Evolutionary conservation across 2,888 invertebrate species (phyloP).

Genomic region (Hypolimnas misippus): DNA sequence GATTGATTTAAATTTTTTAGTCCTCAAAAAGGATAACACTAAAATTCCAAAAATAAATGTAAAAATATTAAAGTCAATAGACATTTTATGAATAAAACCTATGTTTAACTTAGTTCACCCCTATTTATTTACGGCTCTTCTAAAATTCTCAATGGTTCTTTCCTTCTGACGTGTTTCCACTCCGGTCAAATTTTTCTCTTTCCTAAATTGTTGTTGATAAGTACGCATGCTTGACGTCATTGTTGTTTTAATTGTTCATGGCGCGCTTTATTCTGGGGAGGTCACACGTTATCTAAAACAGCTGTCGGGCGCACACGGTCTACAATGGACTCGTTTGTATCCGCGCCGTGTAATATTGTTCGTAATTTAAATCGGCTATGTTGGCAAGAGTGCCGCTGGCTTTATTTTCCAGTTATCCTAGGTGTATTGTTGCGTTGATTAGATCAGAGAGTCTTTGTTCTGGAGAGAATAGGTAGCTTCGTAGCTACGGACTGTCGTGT

Average conservation of each 20-base stretch:
- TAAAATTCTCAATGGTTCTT: background rate
- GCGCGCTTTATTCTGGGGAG: conserved; percentile 71
- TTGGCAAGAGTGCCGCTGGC: conserved; percentile 58
- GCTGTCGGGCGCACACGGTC: conserved; percentile 74
- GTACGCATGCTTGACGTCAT: conserved; percentile 51
- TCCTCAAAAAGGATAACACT: no score
- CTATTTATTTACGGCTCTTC: no score
- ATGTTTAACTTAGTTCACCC: no score
- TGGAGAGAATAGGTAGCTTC: conserved; percentile 64
- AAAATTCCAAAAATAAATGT: no score
- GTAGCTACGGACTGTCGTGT: conserved; percentile 61
- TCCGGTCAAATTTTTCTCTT: conserved; percentile 31
- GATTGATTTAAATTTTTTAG: no score
- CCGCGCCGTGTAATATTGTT: conserved; percentile 75
- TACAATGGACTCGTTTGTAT: conserved; percentile 78
- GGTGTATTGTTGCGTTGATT: conserved; percentile 81
- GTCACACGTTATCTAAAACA: conserved; percentile 81
- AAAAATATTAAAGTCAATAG: no score
- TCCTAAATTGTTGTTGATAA: conserved; percentile 43
- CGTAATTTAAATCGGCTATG: conserved; percentile 78
- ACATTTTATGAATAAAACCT: background rate
- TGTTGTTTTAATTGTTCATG: conserved; percentile 64
- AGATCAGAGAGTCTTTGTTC: conserved; percentile 79
- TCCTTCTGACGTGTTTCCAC: conserved; percentile 3
- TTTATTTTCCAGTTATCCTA: conserved; percentile 73